phyloP scores from a whole-genome alignment of 2,797 vertebrate genomes.

The Coregonus sp. region DNA sequence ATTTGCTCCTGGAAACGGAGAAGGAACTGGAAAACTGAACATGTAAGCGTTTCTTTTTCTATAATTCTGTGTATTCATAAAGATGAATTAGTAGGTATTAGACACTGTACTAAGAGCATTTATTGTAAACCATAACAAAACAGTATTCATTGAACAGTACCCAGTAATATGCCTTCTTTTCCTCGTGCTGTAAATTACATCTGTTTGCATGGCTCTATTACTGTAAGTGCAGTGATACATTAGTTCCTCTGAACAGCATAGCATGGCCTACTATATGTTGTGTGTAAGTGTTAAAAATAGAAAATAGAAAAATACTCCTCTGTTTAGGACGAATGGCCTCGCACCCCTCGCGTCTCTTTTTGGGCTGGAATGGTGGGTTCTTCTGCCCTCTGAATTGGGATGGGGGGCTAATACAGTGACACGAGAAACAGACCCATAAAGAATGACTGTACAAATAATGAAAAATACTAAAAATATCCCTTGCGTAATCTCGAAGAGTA shows the following conservation, averaged over 20 bases:
- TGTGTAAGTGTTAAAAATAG: neutral
- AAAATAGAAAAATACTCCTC: slow-evolving; percentile 54
- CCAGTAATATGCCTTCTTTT: too few species aligned
- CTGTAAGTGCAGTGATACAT: neutral
- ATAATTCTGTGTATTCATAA: neutral
- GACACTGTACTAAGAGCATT: neutral
- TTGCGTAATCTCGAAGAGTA: too few species aligned
- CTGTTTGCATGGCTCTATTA: too few species aligned
- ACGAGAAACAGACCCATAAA: neutral
- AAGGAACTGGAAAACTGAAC: neutral
- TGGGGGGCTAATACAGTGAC: slow-evolving; percentile 47
- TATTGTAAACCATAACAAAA: neutral
- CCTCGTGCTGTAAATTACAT: too few species aligned
- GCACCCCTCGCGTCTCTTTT: slow-evolving; percentile 43
- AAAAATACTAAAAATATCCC: too few species aligned
- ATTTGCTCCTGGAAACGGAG: slow-evolving; percentile 26
- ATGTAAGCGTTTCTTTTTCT: neutral
- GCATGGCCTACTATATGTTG: neutral
- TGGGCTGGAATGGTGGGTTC: slow-evolving; percentile 50
- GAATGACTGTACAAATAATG: too few species aligned
- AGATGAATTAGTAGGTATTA: neutral
- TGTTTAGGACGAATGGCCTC: slow-evolving; percentile 53
- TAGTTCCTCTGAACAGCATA: neutral
- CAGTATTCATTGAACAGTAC: neutral
- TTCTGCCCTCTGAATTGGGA: slow-evolving; percentile 52